Evolutionary conservation across 2,888 invertebrate species (phyloP), one percentile per base, ranked within the genome.

Genomic region (Idaea dimidiata): DNA sequence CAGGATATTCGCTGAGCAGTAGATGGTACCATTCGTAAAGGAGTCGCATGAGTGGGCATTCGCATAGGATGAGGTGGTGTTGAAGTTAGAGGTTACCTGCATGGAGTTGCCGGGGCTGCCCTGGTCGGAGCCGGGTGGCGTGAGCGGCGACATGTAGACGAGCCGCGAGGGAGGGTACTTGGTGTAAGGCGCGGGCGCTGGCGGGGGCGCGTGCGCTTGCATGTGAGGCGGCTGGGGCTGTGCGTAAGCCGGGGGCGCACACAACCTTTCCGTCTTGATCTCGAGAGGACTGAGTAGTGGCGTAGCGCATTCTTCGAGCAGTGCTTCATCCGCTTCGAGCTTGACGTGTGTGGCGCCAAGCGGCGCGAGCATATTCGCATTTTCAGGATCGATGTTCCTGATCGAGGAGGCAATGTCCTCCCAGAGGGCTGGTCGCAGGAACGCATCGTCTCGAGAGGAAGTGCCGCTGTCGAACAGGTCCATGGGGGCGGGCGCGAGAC

Each of bases 351-450:
- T 94, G 61, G 91, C 87, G 77, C 94, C 85, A 73, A 95, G 88
- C 62, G 95, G 93, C 69, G 96, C 95, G 74, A 97, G 91, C 96
- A 97, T 97, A 79, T 97, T 96, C 61, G 97, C 97, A 84, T 97
- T 97, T 86, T 97, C 97, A 32, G 97, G 97, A 85, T 97, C 97
- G 81, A 97, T 95, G 87, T 97, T 97, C 83, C 97, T 95, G 88
- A 97, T 97, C 80, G 97, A 97, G 85, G 97, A 96, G 71, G 97
- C 96, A 83, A 97, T 97, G 93, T 97, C 97, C 90, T 97, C 97
- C 97, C 97, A 97, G 56, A 97, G 94, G 43, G 97, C 96, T 57
- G 97, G 97, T 77, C 97, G 95, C 74, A 97, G 95, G 90, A 97
- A 97, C 61, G 96, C 96, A 90, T 97, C 97, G 88, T 97, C 97